Conservation (phyloP, 2,797 vertebrate species). For the Coilia nasus region DNA sequence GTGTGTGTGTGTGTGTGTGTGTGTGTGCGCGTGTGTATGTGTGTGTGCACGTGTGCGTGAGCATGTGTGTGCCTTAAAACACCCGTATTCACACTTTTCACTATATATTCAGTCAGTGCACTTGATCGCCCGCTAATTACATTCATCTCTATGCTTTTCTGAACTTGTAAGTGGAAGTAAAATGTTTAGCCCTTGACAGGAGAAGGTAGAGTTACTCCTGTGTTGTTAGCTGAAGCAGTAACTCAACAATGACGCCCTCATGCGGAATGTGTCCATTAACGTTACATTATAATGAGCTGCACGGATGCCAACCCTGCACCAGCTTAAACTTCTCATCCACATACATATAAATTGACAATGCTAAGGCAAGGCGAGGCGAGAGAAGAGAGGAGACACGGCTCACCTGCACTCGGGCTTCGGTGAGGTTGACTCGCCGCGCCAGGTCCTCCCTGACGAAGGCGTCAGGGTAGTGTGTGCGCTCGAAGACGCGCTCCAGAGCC, state of each 20-base stretch:
- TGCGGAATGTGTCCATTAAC: background rate
- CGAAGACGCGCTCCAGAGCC: conserved; percentile 95
- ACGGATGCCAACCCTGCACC: background rate
- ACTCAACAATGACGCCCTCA: too few species aligned
- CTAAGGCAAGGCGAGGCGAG: background rate
- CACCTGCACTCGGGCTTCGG: conserved; percentile 97
- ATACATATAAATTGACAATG: background rate
- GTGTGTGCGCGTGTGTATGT: too few species aligned
- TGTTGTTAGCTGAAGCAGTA: background rate
- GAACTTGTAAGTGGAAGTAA: background rate
- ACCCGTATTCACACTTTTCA: background rate
- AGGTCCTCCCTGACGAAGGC: conserved; percentile 98
- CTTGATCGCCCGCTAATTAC: background rate
- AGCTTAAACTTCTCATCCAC: background rate
- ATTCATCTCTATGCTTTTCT: background rate
- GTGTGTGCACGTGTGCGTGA: too few species aligned
- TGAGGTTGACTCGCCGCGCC: conserved; percentile 95
- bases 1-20: too few species aligned
- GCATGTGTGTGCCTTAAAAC: too few species aligned
- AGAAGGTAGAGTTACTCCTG: background rate
- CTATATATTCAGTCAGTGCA: background rate
- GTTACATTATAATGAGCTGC: background rate
- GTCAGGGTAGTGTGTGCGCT: conserved; percentile 96
- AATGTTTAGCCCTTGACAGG: background rate
- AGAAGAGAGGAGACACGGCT: background rate